These are phyloP conservation scores for Acanthosepion esculentum DNA, from an alignment of 2,888 invertebrate species.

Conservation along the genomic window DNA sequence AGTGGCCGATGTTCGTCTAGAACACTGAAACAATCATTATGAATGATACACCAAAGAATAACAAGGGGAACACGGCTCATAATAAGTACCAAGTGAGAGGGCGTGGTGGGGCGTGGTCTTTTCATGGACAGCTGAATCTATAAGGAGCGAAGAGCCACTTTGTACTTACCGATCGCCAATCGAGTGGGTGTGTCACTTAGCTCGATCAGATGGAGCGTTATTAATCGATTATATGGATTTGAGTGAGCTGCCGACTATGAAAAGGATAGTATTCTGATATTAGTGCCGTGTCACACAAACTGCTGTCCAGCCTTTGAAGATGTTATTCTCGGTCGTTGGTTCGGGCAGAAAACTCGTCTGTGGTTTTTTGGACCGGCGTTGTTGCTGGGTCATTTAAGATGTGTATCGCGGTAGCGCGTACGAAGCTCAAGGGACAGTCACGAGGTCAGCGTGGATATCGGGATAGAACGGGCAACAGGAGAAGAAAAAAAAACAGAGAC, in stretches of 20 bases:
- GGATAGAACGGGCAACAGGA: no score
- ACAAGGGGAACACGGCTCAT: not conserved
- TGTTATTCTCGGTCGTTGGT: not conserved
- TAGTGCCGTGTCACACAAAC: not conserved
- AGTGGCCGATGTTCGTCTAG: not conserved
- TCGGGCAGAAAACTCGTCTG: not conserved
- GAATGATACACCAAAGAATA: not conserved
- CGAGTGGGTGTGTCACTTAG: not conserved
- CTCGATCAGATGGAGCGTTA: not conserved
- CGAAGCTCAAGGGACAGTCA: no score
- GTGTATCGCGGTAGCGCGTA: not conserved
- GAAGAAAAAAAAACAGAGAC: no score
- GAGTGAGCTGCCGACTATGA: not conserved
- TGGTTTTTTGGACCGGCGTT: not conserved
- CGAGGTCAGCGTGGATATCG: no score
- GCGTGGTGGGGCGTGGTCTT: not conserved
- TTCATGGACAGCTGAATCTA: not conserved
- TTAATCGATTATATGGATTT: not conserved
- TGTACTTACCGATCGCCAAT: not conserved
- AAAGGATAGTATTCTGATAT: not conserved
- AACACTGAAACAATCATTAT: not conserved
- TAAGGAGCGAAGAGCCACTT: not conserved
- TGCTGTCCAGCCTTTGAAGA: not conserved
- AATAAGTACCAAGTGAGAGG: not conserved
- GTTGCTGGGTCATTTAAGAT: not conserved